Evolutionary conservation across 2,888 invertebrate species (phyloP), one percentile per base, ranked within the genome.

Genomic region (Temnothorax rugatulus): DNA sequence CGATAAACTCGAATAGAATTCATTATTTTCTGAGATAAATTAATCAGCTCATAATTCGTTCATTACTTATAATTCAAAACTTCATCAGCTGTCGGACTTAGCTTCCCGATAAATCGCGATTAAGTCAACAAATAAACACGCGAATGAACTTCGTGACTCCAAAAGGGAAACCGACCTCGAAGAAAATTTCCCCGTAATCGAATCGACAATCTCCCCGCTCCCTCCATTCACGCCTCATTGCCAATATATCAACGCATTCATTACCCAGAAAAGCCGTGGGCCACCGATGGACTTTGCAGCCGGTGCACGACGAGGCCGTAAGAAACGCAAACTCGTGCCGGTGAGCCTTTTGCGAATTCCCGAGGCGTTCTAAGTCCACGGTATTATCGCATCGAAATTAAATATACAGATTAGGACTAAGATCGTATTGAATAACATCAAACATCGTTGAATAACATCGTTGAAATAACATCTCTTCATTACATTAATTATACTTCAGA

Each of bases 341-440:
- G 52, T 84, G 84, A 71, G 74, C 82, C 86, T 90, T 86, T 86
- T 85, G 85, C 86, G 86, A 88, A 88, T 89, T 86, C 82, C 82
- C 68, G 63, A 68, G 83, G 38, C 79, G 47, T 50, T 82, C 59
- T 11, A 57, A 4, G 77, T 47, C 38, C 52, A 25, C 38, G 52
- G 15, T 25, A n/a, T 41, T 52, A 68, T 71, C 44, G 11, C 44
- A 29, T 29, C n/a, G 4, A 44, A 57, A 52, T 68, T n/a, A 41
- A 77, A n/a, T 25, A 18, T 41, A 18, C 25, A 9, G 5, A 15
- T 52, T 61, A 34, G 13, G 13, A 9, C 11, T 4, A 21, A 38
- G 18, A n/a, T 54, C n/a, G 0, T 2, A 0, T 2, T 15, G 15
- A 44, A 34, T 44, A 44, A 41, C 25, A 29, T 44, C 41, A 25